phyloP scores from a whole-genome alignment of 2,113 vertebrate species.

The Pluvialis apricaria region DNA sequence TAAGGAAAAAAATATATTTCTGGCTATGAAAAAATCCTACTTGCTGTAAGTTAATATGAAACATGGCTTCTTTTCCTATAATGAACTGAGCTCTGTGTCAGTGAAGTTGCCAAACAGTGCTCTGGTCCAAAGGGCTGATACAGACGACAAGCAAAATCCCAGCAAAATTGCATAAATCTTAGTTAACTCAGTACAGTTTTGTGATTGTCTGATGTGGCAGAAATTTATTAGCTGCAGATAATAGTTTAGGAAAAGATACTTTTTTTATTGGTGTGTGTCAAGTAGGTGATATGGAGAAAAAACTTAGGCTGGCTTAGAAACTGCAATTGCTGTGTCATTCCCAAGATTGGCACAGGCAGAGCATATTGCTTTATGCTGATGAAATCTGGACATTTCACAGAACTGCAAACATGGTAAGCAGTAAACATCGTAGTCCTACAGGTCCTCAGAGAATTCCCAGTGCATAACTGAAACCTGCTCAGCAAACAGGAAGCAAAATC shows the following conservation, averaged over 20 bases:
- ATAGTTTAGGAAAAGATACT: background rate
- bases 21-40: background rate
- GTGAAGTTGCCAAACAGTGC: background rate
- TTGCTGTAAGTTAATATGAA: background rate
- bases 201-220: background rate
- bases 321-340: background rate
- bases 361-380: background rate
- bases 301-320: background rate
- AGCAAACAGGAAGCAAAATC: background rate
- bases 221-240: background rate
- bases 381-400: background rate
- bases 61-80: background rate
- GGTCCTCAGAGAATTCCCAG: background rate
- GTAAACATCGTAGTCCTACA: background rate
- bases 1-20: background rate
- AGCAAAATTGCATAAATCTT: background rate
- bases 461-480: background rate
- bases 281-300: background rate
- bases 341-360: background rate
- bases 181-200: background rate
- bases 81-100: background rate
- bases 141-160: background rate
- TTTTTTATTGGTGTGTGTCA: background rate
- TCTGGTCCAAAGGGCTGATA: background rate
- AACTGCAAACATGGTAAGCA: background rate